A percentile compares a stretch with the other conserved stretches of the same genome.
Conservation (phyloP, 2,797 vertebrate genomes). For the Mormyrus proboscirostris region DNA sequence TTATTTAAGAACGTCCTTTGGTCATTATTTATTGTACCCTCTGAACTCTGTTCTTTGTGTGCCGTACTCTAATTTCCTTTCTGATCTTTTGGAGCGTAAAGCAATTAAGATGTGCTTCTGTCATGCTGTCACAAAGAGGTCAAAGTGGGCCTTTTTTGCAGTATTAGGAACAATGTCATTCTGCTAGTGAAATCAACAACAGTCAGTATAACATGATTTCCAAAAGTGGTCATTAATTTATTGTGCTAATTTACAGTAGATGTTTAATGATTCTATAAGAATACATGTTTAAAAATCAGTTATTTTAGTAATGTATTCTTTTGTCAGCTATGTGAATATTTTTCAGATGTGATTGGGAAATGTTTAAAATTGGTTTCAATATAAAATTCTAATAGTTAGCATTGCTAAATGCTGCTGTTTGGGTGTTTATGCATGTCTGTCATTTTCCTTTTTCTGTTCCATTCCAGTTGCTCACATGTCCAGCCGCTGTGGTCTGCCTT, state of each 20-base stretch:
- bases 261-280: neutral
- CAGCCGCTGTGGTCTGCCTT: neutral
- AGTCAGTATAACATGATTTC: neutral
- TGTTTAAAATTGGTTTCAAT: neutral
- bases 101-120: constrained; percentile 6
- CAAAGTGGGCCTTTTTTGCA: neutral
- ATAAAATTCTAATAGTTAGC: neutral
- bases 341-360: neutral
- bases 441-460: neutral
- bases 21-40: neutral
- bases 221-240: neutral
- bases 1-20: neutral
- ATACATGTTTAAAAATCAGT: neutral
- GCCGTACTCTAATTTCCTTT: neutral
- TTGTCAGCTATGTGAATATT: neutral
- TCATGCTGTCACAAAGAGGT: neutral
- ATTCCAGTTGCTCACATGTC: neutral
- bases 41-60: neutral
- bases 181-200: neutral
- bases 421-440: neutral
- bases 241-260: neutral
- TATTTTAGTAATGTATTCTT: neutral
- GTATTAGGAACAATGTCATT: neutral
- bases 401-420: neutral
- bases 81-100: neutral